phyloP scores from a whole-genome alignment of 2,797 vertebrate species.

The Fratercula arctica region DNA sequence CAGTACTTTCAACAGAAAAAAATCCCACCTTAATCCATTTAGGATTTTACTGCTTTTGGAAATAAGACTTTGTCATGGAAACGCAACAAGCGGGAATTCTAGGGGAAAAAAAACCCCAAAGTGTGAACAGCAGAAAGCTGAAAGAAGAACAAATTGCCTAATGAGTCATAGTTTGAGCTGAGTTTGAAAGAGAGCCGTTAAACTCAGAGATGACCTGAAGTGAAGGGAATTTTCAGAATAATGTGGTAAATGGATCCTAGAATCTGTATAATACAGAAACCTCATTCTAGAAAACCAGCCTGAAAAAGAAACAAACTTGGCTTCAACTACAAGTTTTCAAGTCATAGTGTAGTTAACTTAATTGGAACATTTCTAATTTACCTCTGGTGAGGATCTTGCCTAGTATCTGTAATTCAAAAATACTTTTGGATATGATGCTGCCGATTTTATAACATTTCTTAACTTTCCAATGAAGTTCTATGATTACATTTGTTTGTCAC shows the following conservation, averaged over 20 bases:
- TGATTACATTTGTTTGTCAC: neutral
- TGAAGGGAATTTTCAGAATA: neutral
- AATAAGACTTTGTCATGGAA: neutral
- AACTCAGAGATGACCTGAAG: neutral
- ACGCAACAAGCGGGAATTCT: neutral
- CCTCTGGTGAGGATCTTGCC: neutral
- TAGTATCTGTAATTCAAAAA: neutral
- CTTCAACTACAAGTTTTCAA: neutral
- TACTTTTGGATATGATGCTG: neutral
- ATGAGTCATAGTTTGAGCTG: neutral
- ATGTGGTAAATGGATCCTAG: neutral
- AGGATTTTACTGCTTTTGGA: neutral
- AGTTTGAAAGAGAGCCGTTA: neutral
- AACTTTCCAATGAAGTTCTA: neutral
- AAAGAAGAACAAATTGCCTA: neutral
- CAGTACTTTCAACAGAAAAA: neutral
- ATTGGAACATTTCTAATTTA: neutral
- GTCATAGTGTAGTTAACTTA: neutral
- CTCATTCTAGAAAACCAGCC: neutral
- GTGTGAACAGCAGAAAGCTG: neutral
- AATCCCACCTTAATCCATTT: neutral
- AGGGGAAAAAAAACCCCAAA: neutral
- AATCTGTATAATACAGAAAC: neutral
- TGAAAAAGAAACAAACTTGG: neutral
- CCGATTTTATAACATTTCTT: neutral